Evolutionary conservation across 2,113 vertebrate genomes (phyloP), one percentile per base, ranked within the genome.

Genomic region (Martes martes): DNA sequence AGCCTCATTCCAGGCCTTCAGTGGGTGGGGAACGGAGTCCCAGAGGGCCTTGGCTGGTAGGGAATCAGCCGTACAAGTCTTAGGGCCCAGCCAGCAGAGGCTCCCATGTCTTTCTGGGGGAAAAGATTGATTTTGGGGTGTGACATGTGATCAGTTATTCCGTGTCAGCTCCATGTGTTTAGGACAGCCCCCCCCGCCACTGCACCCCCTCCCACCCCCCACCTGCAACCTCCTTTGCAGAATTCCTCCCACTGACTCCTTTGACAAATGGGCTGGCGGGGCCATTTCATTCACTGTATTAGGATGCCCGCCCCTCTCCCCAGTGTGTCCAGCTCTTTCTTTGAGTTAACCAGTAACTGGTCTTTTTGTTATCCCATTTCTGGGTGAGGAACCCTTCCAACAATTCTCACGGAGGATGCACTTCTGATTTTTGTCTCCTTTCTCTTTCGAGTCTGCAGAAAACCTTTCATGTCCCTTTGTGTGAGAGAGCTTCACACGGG

Each of bases 271-370:
- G 31, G 11, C 73, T 42, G 6, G 87, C 9, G 18, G 63, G 23
- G n/a, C 69, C 7, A 0, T 39, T 47, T 57, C 91, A 42, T 84
- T 96, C 91, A 50, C 47, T 11, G n/a, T 23, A 11, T 47, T 36
- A 4, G 52, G 6, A 7, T 2, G 57, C 19, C 28, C 0, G 0
- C 23, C 79, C 90, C 15, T 13, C 47, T 80, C 42, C 61, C 55
- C 16, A 8, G n/a, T 0, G 7, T 21, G 26, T 2, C 88, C 24
- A 5, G 76, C 26, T 67, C 76, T 88, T 97, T 93, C 92, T 59
- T 31, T 7, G 8, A 91, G 97, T 98, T 98, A 98, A 98, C 98
- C 97, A 97, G 95, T 97, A 98, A 96, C 97, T 23, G 31, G 78
- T 19, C 90, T 94, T 95, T 98, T 96, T 98, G 92, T 96, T 69